phyloP scores from a whole-genome alignment of 1,140 invertebrate genomes.

The Lineus longissimus region DNA sequence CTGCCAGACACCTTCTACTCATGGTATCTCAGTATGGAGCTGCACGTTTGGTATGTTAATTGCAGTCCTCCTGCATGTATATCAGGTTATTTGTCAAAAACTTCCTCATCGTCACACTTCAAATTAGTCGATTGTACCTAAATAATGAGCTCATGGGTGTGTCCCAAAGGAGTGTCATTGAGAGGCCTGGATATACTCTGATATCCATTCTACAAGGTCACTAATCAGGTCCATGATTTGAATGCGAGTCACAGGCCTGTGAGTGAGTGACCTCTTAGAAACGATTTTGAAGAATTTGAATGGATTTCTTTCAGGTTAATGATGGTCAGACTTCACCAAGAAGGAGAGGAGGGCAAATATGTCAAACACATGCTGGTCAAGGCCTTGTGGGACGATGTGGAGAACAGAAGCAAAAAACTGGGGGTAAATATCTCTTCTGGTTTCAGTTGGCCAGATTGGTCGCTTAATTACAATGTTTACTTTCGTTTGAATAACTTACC shows the following conservation, averaged over 20 bases:
- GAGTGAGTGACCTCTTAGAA: no score
- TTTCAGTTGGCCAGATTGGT: neutral
- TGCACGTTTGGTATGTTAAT: conserved; percentile 23
- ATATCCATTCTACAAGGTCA: no score
- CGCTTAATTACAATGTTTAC: neutral
- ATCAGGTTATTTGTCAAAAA: no score
- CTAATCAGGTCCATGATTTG: no score
- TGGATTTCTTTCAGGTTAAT: conserved; percentile 61
- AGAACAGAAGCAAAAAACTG: conserved; percentile 66
- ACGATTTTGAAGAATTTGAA: no score
- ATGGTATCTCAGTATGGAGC: conserved; percentile 24
- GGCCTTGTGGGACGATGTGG: conserved; percentile 78
- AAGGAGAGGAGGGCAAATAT: conserved; percentile 65
- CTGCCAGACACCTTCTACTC: conserved; percentile 26
- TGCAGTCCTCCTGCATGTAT: neutral
- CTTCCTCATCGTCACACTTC: no score
- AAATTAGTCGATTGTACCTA: no score
- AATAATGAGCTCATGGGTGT: no score
- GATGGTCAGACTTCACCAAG: conserved; percentile 70
- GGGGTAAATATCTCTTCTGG: conserved; percentile 55
- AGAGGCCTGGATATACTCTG: no score
- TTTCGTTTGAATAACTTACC: neutral
- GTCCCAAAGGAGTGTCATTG: no score
- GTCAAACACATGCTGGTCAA: conserved; percentile 71
- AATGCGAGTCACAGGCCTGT: no score